These are phyloP conservation scores for Artibeus lituratus DNA, from an alignment of 2,797 vertebrate genomes.

Conservation along the genomic window DNA sequence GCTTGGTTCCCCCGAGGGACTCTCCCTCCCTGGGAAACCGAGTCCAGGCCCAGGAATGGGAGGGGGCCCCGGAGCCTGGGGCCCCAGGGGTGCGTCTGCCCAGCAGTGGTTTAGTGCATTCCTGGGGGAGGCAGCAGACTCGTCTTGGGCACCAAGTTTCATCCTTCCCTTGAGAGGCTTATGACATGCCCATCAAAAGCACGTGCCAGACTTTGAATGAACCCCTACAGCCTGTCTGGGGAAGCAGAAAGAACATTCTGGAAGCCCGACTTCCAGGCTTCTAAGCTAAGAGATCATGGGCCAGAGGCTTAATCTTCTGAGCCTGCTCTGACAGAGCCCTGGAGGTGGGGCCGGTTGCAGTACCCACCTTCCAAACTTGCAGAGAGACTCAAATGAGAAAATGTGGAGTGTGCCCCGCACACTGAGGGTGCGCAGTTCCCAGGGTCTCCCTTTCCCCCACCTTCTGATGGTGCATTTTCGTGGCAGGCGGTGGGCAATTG, in stretches of 20 bases:
- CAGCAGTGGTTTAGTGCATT: rapidly evolving
- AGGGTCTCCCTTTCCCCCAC: not conserved
- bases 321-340: not conserved
- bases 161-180: not conserved
- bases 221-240: not conserved
- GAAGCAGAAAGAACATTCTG: not conserved
- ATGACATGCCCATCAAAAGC: rapidly evolving
- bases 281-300: not conserved
- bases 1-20: conserved; percentile 18
- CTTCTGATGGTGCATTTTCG: not conserved
- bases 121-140: rapidly evolving
- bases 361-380: not conserved
- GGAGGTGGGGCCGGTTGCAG: not conserved
- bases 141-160: not conserved
- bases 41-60: not conserved
- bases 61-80: not conserved
- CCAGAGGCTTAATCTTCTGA: not conserved
- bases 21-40: conserved; percentile 30
- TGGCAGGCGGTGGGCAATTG: rapidly evolving
- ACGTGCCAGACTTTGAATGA: not conserved
- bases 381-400: not conserved
- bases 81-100: rapidly evolving
- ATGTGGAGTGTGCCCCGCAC: not conserved
- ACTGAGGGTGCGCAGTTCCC: rapidly evolving
- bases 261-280: not conserved